Evolutionary conservation across 2,888 invertebrate genomes (phyloP), one percentile per base, ranked within the genome.

Genomic region (Erynnis tages): DNA sequence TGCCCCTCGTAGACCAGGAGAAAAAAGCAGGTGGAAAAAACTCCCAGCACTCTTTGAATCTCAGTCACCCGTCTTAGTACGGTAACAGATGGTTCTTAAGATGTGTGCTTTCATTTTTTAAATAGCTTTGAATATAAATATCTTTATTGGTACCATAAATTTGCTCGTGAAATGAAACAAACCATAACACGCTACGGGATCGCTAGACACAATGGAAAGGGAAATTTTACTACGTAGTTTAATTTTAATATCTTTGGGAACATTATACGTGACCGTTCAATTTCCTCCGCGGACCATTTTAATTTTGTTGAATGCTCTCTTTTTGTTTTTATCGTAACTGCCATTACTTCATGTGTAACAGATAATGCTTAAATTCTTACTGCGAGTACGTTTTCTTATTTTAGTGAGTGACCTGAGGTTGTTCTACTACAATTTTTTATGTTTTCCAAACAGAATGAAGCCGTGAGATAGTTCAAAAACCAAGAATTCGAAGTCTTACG

Each of bases 191-290:
- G 53, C 49, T 40, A 46, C 59, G 53, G 52, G 46, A 38, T 41
- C 48, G 49, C 19, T 32, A 53, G 38, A 53, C 52, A 58, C 56
- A 58, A 57, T 58, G 55, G 54, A 49, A 55, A 58, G 53, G 46
- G 48, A 57, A 53, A 62, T 60, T 60, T 61, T 57, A 56, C 54
- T 43, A 55, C 48, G 50, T 52, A 54, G 53, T 58, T 59, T 53
- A 54, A 60, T 60, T 61, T 63, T 65, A 61, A 65, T 60, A 59
- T 60, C 58, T 62, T 60, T 52, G 52, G 49, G 52, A 59, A 60
- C 58, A 53, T 58, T 55, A 54, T 56, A 52, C 37, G 56, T 53
- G 54, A 54, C 49, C 55, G 44, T 59, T 52, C 55, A 62, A 61
- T 62, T 62, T 62, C 56, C 58, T 58, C 54, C 27, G 37, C 21